phyloP scores from a whole-genome alignment of 2,888 invertebrate species.

The Limnephilus rhombicus region DNA sequence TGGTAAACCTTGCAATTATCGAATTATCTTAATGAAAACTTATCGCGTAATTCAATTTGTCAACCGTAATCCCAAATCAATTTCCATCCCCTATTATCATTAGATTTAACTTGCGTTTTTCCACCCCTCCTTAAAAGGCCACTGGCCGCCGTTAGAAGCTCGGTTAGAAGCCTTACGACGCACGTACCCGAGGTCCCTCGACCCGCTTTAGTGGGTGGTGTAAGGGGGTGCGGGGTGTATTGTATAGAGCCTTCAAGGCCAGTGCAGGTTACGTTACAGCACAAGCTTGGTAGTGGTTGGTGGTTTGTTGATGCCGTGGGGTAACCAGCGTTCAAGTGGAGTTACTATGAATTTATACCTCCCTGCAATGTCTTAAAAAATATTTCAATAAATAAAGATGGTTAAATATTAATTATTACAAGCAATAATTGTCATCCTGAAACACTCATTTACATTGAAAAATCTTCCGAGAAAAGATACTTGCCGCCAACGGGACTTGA shows the following conservation, averaged over 20 bases:
- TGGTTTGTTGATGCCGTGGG: not conserved
- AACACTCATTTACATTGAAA: too few species aligned
- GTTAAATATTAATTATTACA: too few species aligned
- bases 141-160: not conserved
- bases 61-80: not conserved
- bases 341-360: not conserved
- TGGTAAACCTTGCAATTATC: not conserved
- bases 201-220: not conserved
- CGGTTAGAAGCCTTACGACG: not conserved
- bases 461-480: too few species aligned
- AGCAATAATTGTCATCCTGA: too few species aligned
- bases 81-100: not conserved
- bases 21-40: not conserved
- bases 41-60: not conserved
- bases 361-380: not conserved
- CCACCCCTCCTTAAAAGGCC: not conserved
- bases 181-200: not conserved
- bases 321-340: not conserved
- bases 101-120: not conserved
- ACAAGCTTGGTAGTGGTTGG: not conserved
- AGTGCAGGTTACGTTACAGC: slow-evolving; percentile 19
- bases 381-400: not conserved
- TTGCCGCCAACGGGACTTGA: too few species aligned
- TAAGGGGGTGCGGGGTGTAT: slow-evolving; percentile 37
- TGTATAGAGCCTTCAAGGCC: slow-evolving; percentile 45